phyloP scores from a whole-genome alignment of 2,888 invertebrate species.

The Athetis lepigone region DNA sequence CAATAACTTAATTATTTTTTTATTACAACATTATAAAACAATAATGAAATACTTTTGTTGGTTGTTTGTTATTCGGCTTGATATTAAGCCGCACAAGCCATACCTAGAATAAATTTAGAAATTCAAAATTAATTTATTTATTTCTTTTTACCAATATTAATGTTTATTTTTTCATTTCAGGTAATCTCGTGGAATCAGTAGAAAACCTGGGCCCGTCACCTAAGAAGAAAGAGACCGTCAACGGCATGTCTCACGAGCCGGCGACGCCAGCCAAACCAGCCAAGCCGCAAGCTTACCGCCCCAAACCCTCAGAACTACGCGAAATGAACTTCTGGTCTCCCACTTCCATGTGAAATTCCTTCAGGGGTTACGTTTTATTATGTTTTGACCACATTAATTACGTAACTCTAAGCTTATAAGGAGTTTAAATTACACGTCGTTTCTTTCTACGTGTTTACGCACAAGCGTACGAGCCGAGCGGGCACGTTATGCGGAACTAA shows the following conservation, averaged over 20 bases:
- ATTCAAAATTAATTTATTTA: not conserved
- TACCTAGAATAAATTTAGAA: too few species aligned
- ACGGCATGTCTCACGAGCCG: constrained; percentile 59
- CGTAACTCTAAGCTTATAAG: constrained; percentile 53
- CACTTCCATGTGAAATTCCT: constrained; percentile 93
- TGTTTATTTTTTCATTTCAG: constrained; percentile 61
- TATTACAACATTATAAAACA: too few species aligned
- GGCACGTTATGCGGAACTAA: constrained; percentile 36
- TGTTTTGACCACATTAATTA: constrained; percentile 52
- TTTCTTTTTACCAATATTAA: constrained; percentile 23
- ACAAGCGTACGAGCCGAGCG: constrained; percentile 36
- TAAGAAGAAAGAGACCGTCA: constrained; percentile 67
- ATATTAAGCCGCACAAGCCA: not conserved
- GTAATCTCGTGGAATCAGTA: constrained; percentile 83
- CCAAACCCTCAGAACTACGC: constrained; percentile 91
- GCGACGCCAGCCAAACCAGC: constrained; percentile 72
- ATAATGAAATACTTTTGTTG: not conserved
- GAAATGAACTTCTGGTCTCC: constrained; percentile 97
- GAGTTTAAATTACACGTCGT: constrained; percentile 55
- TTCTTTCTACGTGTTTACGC: constrained; percentile 44
- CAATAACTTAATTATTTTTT: too few species aligned
- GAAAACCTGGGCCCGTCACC: constrained; percentile 86
- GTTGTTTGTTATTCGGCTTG: not conserved
- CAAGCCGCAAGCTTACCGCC: constrained; percentile 74
- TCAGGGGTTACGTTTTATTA: constrained; percentile 56